These are phyloP conservation scores for Drosophila lacicola DNA, from an alignment of 2,888 invertebrate species.

Conservation along the genomic window DNA sequence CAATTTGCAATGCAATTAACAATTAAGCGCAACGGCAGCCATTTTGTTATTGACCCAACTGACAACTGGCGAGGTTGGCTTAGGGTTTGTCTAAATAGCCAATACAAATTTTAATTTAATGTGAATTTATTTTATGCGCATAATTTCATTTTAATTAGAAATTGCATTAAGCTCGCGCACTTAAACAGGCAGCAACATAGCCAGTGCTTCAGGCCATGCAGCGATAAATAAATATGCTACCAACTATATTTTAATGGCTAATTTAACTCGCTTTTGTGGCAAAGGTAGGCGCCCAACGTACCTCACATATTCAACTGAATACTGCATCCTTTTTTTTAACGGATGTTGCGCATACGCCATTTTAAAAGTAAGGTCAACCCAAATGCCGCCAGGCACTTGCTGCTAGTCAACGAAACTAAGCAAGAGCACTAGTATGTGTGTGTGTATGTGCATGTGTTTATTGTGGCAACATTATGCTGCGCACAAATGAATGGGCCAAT, in stretches of 20 bases:
- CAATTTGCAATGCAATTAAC: conserved; percentile 69
- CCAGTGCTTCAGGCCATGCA: conserved; percentile 56
- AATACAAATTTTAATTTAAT: conserved; percentile 58
- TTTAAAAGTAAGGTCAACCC: conserved; percentile 63
- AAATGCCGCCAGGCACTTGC: conserved; percentile 57
- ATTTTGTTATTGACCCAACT: conserved; percentile 42
- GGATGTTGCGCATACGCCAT: conserved; percentile 71
- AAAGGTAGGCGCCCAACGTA: not conserved
- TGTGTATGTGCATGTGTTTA: conserved; percentile 11
- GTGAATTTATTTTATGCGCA: conserved; percentile 64
- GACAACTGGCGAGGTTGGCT: conserved; percentile 11
- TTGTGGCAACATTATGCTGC: conserved; percentile 35
- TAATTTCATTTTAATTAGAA: conserved; percentile 72
- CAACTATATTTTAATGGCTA: conserved; percentile 58
- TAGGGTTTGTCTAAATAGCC: conserved; percentile 1
- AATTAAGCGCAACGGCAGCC: conserved; percentile 61
- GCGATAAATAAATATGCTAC: conserved; percentile 68
- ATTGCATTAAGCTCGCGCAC: conserved; percentile 32
- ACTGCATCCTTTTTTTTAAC: conserved; percentile 33
- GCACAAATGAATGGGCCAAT: conserved; percentile 48
- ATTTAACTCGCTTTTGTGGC: conserved; percentile 49
- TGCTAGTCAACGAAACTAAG: conserved; percentile 31
- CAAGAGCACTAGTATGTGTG: conserved; percentile 2
- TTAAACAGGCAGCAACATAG: conserved; percentile 29
- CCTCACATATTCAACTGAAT: conserved; percentile 4